Evolutionary conservation across 2,797 vertebrate genomes (phyloP).

Genomic region (Oreochromis grahami): DNA sequence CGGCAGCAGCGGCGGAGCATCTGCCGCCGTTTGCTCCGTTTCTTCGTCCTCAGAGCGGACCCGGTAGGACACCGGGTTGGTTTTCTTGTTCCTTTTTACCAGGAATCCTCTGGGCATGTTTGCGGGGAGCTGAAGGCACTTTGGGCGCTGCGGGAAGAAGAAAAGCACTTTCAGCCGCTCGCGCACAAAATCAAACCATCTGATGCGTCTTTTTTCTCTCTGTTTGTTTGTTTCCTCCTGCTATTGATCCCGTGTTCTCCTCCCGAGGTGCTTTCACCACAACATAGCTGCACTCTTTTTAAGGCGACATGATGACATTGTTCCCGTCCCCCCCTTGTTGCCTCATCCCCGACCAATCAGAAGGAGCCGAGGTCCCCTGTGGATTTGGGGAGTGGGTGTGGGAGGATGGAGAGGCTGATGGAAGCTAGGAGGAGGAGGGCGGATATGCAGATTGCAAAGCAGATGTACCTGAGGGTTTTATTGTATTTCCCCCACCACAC

Average conservation of each 20-base stretch:
- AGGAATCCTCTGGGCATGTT: conserved; percentile 91
- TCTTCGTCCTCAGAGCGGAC: conserved; percentile 79
- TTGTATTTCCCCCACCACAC: conserved; percentile 33
- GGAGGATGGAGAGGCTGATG: conserved; percentile 53
- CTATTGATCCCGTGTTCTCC: conserved; percentile 27
- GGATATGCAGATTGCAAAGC: conserved; percentile 82
- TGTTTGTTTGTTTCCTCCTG: neutral
- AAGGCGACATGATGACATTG: conserved; percentile 83
- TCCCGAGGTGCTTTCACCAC: conserved; percentile 56
- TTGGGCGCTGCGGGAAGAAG: conserved; percentile 8
- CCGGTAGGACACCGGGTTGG: conserved; percentile 84
- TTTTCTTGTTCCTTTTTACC: conserved; percentile 86
- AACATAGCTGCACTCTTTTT: conserved; percentile 79
- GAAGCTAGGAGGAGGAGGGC: neutral
- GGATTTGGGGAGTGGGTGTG: conserved; percentile 69
- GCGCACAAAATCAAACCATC: conserved; percentile 38
- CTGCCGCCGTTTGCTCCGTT: conserved; percentile 9
- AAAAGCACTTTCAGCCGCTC: conserved; percentile 34
- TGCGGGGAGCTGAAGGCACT: conserved; percentile 58
- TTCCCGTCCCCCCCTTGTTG: conserved; percentile 77
- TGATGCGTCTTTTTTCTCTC: conserved; percentile 29
- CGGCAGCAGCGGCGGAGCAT: neutral
- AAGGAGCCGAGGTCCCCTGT: conserved; percentile 60
- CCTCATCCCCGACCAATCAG: conserved; percentile 82
- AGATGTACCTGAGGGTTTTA: conserved; percentile 85